A percentile compares a stretch with the other conserved stretches of the same genome.
Conservation (phyloP, 2,797 vertebrate species). For the Chloroceryle amazona region DNA sequence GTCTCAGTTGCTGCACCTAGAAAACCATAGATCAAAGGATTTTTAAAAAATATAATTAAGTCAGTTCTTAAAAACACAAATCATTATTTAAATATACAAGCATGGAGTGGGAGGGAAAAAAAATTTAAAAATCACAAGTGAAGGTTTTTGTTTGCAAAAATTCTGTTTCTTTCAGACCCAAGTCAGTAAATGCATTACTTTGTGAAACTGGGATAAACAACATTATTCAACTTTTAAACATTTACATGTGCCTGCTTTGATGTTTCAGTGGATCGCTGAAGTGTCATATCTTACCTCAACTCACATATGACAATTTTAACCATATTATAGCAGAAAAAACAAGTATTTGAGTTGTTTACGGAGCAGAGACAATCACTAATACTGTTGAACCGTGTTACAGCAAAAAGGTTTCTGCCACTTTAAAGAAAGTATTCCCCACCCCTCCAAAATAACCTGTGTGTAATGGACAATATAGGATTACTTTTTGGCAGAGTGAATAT, state of each 20-base stretch:
- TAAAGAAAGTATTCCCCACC: conserved; percentile 26
- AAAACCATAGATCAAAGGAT: neutral
- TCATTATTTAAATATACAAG: neutral
- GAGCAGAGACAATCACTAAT: neutral
- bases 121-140: neutral
- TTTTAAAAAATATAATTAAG: neutral
- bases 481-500: conserved; percentile 44
- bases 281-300: neutral
- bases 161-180: neutral
- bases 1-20: neutral
- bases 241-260: neutral
- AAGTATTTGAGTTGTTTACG: neutral
- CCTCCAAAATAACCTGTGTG: conserved; percentile 36
- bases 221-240: neutral
- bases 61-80: neutral
- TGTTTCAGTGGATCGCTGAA: neutral
- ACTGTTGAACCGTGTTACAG: neutral
- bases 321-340: neutral
- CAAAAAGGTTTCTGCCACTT: conserved; percentile 14
- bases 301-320: neutral
- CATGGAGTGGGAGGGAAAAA: neutral
- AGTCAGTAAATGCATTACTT: neutral
- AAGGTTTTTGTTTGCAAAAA: neutral
- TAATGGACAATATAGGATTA: conserved; percentile 58
- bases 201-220: neutral